Evolutionary conservation across 2,797 vertebrate genomes (phyloP), one percentile per base, ranked within the genome.

Genomic region (Notolabrus celidotus): DNA sequence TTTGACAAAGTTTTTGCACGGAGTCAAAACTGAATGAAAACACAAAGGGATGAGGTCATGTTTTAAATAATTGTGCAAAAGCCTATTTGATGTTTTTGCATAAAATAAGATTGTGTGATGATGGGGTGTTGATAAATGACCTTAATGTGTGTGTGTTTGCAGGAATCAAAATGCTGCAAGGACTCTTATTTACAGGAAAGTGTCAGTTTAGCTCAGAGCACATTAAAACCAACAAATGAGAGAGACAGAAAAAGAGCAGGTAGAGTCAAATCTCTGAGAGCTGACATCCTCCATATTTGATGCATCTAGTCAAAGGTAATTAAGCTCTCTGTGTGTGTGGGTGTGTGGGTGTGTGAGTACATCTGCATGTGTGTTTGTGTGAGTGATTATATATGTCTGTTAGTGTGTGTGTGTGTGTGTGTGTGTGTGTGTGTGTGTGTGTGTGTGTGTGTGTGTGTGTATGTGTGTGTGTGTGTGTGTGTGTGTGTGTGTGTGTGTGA

Each of bases 251-350:
- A 67, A n/a, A 65, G 71, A 50, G 43, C 75, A 84, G 85, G 78
- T 74, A 74, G 51, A 82, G 42, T 42, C 62, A 43, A 72, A 71
- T 17, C 31, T 63, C 80, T 81, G 67, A 82, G 64, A 77, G 80
- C 76, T 72, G 80, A 87, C 78, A 57, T 82, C 78, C 52, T 91
- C 85, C 83, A 90, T 90, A 84, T 90, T 87, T 88, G 84, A 91
- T 88, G 86, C 85, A 82, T 81, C 80, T 81, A 90, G 87, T 93
- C 91, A 88, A 83, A 91, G 85, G 83, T 90, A 91, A 93, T 93
- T 92, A 93, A 82, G 77, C 67, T 86, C 64, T 53, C 60, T 29
- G 70, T 51, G 51, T 55, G 52, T 69, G 52, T 3, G n/a, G n/a
- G n/a, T 54, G 25, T 54, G 29, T 64, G 79, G 41, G 54, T 23